phyloP scores from a whole-genome alignment of 2,797 vertebrate genomes.

The Micromesistius poutassou region DNA sequence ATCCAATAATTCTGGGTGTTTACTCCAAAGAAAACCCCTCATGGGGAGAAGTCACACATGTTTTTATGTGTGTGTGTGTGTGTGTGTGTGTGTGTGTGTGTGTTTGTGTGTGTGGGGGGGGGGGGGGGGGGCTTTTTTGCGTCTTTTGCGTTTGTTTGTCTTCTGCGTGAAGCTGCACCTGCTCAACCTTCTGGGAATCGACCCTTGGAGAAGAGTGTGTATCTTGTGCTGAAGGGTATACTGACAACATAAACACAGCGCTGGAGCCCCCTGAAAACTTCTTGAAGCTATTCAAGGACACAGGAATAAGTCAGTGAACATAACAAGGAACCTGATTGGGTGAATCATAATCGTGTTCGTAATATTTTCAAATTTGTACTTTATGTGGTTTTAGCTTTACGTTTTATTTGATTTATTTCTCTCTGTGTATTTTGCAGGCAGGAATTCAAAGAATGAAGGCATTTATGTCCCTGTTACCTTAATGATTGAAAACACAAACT shows the following conservation, averaged over 20 bases:
- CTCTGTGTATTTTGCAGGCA: background rate
- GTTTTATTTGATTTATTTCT: background rate
- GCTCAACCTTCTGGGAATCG: slow-evolving; percentile 14
- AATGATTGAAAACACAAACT: background rate
- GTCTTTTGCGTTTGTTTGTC: background rate
- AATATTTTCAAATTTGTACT: background rate
- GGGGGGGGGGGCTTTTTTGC: background rate
- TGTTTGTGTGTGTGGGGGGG: too few species aligned
- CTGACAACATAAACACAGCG: background rate
- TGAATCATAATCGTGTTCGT: background rate
- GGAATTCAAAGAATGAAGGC: background rate
- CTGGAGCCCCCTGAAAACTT: background rate
- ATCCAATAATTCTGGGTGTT: slow-evolving; percentile 22
- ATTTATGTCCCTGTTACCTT: background rate
- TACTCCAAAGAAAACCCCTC: slow-evolving; percentile 33
- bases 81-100: too few species aligned
- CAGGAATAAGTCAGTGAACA: background rate
- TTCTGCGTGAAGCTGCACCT: slow-evolving; percentile 42
- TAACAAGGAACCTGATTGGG: background rate
- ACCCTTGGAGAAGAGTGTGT: background rate
- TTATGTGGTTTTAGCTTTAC: background rate
- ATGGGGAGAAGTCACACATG: slow-evolving; percentile 23
- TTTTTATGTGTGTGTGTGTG: background rate
- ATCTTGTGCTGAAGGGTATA: background rate
- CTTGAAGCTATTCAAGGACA: background rate